Evolutionary conservation across 2,113 vertebrate species (phyloP).

Genomic region (Neogale vison): DNA sequence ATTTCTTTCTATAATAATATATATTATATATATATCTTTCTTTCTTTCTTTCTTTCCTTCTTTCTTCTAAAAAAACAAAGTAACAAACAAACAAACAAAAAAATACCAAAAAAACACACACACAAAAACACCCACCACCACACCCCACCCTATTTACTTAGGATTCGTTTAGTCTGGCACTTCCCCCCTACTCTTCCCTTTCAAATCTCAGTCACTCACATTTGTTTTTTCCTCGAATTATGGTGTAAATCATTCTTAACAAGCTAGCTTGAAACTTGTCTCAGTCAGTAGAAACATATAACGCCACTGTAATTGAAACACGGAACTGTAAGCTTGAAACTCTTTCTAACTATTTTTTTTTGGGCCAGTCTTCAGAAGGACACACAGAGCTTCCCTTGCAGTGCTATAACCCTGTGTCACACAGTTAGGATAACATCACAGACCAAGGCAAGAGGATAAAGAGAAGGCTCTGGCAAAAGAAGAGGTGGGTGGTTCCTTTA

Average conservation of each 20-base stretch:
- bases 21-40: too few relatives aligned
- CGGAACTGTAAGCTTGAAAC: conserved; percentile 33
- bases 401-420: conserved; percentile 61
- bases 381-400: conserved; percentile 59
- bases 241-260: conserved; percentile 73
- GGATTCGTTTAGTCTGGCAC: conserved; percentile 65
- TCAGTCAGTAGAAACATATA: conserved; percentile 61
- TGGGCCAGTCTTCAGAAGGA: conserved; percentile 68
- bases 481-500: conserved; percentile 73
- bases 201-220: conserved; percentile 72
- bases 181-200: conserved; percentile 67
- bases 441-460: conserved; percentile 64
- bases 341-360: conserved; percentile 63
- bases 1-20: too few relatives aligned
- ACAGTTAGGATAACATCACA: conserved; percentile 71
- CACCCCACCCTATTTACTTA: conserved; percentile 66
- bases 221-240: conserved; percentile 74
- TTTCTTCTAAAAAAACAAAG: neutral
- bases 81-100: conserved; percentile 28
- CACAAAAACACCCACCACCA: neutral
- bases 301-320: conserved; percentile 59
- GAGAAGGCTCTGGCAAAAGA: conserved; percentile 44
- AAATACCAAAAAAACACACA: neutral
- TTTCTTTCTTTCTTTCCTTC: too few relatives aligned
- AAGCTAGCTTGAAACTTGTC: conserved; percentile 68